Base-by-base conservation (phyloP, 2,797 vertebrate species). In the Ctenosaura bakeri region DNA sequence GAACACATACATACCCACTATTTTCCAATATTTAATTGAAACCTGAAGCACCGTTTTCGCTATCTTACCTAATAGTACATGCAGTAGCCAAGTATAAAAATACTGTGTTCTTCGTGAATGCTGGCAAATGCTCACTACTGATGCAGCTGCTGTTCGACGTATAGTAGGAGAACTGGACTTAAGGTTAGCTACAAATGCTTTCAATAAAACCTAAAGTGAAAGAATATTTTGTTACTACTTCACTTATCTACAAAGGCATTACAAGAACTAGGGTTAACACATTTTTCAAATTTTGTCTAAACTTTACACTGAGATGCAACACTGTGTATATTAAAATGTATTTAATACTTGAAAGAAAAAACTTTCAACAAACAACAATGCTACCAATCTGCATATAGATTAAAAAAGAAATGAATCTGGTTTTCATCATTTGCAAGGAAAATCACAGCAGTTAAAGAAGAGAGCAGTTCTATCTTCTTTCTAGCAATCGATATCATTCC, bases 11-110 rank as follows among this genome's bases (percentile, higher is more conserved):
- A 42, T 24, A 74, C 14, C 14, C 16, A 74, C 20, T 50, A 26
- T 74, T 50, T 71, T 7, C 35, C 13, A 29, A 85, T 12, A 35
- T 59, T 73, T 24, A 18, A 52, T 10, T 22, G 26, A 42, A 80
- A n/a, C 35, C 0, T 13, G 87, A 90, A 22, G 9, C 0, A 1
- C 29, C 22, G 18, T 26, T 76, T 0, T 77, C 1, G 22, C 56
- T 0, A 6, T 64, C 97, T 94, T 97, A 99, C 99, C 98, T 80
- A 99, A 96, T 89, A 99, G 98, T 86, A 99, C 98, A 78, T 98
- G 99, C 71, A 99, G 97, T n/a, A 99, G 97, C 99, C 99, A 99
- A 82, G 98, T 99, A 96, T 99, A 99, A 94, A 99, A 99, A 95
- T 98, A 99, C 92, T 98, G 99, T 0, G 96, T 96, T 93, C 99